phyloP scores from a whole-genome alignment of 2,888 invertebrate species.

The Xanthia icteritia region DNA sequence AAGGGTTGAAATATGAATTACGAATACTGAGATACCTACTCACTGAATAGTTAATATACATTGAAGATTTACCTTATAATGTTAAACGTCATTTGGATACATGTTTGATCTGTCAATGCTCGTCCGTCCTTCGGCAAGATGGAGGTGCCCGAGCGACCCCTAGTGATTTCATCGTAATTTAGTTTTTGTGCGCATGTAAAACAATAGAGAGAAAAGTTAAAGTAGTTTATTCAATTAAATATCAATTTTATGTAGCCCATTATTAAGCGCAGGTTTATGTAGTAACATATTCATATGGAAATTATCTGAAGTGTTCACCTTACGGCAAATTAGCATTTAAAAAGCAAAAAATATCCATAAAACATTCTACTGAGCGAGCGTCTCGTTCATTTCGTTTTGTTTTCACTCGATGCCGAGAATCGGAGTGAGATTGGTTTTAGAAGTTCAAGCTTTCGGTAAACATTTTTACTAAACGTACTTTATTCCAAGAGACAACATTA shows the following conservation, averaged over 20 bases:
- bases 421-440: slow-evolving; percentile 75
- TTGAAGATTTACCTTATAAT: slow-evolving; percentile 53
- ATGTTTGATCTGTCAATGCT: slow-evolving; percentile 61
- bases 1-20: slow-evolving; percentile 74
- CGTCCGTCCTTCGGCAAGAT: slow-evolving; percentile 56
- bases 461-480: slow-evolving; percentile 64
- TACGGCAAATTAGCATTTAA: slow-evolving; percentile 75
- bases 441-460: slow-evolving; percentile 71
- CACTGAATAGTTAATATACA: slow-evolving; percentile 53
- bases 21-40: slow-evolving; percentile 39
- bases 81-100: slow-evolving; percentile 61
- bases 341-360: slow-evolving; percentile 77
- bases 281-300: slow-evolving; percentile 37
- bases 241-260: not conserved
- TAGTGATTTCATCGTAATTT: slow-evolving; percentile 51
- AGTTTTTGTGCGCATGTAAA: slow-evolving; percentile 38
- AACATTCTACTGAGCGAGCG: slow-evolving; percentile 73
- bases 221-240: slow-evolving; percentile 5
- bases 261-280: slow-evolving; percentile 1
- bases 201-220: slow-evolving; percentile 23
- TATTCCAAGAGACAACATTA: slow-evolving; percentile 57
- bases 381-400: slow-evolving; percentile 73
- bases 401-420: slow-evolving; percentile 72
- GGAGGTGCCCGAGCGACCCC: slow-evolving; percentile 52
- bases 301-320: slow-evolving; percentile 58